Evolutionary conservation across 2,113 vertebrate species (phyloP).

Genomic region (Ammodramus savannarum): DNA sequence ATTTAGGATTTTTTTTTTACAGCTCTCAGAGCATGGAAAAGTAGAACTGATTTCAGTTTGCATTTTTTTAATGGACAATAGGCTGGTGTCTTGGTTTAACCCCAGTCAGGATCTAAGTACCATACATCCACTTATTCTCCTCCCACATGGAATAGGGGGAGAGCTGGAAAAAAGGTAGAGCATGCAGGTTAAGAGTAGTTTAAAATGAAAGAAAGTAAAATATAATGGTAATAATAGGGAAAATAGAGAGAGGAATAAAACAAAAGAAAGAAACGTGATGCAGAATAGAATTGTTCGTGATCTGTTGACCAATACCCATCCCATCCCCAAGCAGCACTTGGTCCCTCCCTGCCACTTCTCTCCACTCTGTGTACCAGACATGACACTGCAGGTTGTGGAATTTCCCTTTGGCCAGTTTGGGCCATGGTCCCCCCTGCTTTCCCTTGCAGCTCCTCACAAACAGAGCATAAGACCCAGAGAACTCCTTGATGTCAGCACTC

Average conservation of each 20-base stretch:
- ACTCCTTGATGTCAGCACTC: not conserved
- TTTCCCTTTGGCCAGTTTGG: not conserved
- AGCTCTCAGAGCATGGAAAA: not conserved
- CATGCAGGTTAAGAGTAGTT: accelerated
- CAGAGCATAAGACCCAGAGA: not conserved
- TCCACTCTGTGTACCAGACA: not conserved
- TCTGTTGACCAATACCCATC: not conserved
- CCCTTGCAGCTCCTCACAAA: not conserved
- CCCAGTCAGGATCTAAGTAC: not conserved
- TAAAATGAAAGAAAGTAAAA: not conserved
- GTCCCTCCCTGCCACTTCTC: not conserved
- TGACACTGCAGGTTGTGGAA: not conserved
- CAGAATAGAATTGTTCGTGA: not conserved
- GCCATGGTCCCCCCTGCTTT: not conserved
- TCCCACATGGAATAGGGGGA: not conserved
- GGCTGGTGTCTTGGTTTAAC: no score
- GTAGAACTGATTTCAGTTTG: not conserved
- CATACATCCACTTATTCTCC: not conserved
- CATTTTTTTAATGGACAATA: not conserved
- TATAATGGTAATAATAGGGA: not conserved
- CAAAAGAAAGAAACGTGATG: not conserved
- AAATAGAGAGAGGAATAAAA: not conserved
- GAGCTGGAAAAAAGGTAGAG: not conserved
- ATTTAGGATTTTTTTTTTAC: not conserved
- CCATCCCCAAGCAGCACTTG: accelerated